Evolutionary conservation across 2,113 vertebrate species (phyloP).

Genomic region (Micromys minutus): DNA sequence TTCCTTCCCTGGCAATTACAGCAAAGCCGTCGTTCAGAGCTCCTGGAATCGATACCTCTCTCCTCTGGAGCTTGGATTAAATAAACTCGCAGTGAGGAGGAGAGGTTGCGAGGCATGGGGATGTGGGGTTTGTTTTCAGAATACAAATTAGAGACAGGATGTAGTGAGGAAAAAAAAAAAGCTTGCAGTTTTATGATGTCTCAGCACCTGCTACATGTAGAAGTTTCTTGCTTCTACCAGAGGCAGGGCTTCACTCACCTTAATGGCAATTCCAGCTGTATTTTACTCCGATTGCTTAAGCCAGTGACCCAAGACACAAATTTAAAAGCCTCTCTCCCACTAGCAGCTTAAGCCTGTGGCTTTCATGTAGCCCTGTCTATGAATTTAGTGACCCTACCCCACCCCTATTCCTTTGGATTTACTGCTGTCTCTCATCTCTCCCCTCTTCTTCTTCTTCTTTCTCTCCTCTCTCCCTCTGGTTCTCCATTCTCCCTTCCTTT

Average conservation of each 20-base stretch:
- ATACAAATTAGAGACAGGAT: slow-evolving; percentile 41
- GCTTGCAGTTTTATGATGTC: background rate
- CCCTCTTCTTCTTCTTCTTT: too few relatives aligned
- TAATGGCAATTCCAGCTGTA: background rate
- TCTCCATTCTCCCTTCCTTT: background rate
- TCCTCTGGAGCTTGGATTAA: slow-evolving; percentile 43
- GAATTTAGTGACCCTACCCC: background rate
- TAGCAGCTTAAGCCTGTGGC: background rate
- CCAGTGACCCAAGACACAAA: background rate
- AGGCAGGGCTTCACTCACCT: background rate
- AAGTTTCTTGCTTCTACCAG: background rate
- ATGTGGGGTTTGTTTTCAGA: slow-evolving; percentile 32
- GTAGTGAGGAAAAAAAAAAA: background rate
- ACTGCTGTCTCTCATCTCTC: too few relatives aligned
- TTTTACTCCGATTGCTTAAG: background rate
- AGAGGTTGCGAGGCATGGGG: background rate
- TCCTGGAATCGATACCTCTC: slow-evolving; percentile 9
- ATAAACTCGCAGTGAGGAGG: slow-evolving; percentile 23
- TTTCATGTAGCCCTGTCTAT: background rate
- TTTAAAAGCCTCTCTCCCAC: background rate
- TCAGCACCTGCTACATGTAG: background rate
- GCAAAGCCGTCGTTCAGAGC: slow-evolving; percentile 6
- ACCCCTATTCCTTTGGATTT: background rate
- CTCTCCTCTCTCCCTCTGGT: background rate
- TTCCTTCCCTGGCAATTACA: background rate